These are phyloP conservation scores for Puma concolor DNA, from an alignment of 2,113 vertebrate genomes.

Conservation along the genomic window DNA sequence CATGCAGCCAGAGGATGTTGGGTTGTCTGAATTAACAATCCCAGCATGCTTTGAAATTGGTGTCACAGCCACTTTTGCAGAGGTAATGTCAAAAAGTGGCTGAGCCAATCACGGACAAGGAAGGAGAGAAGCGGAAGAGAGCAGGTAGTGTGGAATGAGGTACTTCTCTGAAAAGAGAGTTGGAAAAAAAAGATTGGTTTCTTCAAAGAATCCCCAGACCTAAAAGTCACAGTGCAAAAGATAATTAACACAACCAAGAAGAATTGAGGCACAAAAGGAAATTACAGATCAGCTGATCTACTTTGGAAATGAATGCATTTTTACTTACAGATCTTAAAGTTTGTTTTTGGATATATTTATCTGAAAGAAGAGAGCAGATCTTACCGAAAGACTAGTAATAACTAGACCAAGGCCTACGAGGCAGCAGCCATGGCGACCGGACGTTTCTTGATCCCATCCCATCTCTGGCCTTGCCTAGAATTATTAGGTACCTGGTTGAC, in stretches of 20 bases:
- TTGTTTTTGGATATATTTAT: conserved; percentile 92
- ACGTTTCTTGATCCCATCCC: conserved; percentile 84
- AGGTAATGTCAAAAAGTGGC: conserved; percentile 87
- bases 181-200: conserved; percentile 89
- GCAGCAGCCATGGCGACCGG: conserved; percentile 81
- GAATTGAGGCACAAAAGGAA: conserved; percentile 92
- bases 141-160: conserved; percentile 92
- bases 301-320: conserved; percentile 99
- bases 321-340: conserved; percentile 96
- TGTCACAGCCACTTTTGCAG: conserved; percentile 90
- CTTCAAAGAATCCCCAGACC: conserved; percentile 92
- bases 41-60: conserved; percentile 92
- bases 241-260: conserved; percentile 90
- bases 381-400: conserved; percentile 88
- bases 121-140: conserved; percentile 90
- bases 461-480: conserved; percentile 82
- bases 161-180: conserved; percentile 90
- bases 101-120: conserved; percentile 92
- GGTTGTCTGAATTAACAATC: conserved; percentile 90
- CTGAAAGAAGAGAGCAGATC: conserved; percentile 93
- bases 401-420: conserved; percentile 85
- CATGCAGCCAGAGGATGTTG: conserved; percentile 95
- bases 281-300: conserved; percentile 93
- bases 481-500: conserved; percentile 82
- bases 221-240: conserved; percentile 91